These are phyloP conservation scores for Akabosia matsudoensis DNA, from an alignment of 1,140 invertebrate genomes.

Conservation along the genomic window DNA sequence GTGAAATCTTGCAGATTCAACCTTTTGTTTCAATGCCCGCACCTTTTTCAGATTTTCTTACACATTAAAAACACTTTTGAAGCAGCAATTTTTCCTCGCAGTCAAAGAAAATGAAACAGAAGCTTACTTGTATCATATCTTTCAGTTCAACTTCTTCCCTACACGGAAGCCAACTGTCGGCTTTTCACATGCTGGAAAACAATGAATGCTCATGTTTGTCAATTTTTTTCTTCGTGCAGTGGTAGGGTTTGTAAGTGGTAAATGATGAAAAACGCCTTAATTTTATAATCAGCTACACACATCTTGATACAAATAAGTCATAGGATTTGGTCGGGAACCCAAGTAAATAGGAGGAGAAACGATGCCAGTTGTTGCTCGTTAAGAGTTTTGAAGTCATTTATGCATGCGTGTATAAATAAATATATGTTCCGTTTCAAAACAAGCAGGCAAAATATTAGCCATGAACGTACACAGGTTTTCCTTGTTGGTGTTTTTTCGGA, in stretches of 20 bases:
- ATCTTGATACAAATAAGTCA: too few relatives aligned
- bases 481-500: background rate
- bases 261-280: background rate
- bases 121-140: background rate
- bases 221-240: background rate
- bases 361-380: too few relatives aligned
- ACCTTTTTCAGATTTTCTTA: too few relatives aligned
- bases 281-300: too few relatives aligned
- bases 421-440: too few relatives aligned
- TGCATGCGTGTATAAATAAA: too few relatives aligned
- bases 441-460: background rate
- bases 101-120: too few relatives aligned
- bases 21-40: too few relatives aligned
- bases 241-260: background rate
- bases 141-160: background rate
- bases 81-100: background rate
- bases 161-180: background rate
- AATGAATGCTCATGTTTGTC: slow-evolving; percentile 5
- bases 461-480: background rate
- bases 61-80: background rate
- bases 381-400: too few relatives aligned
- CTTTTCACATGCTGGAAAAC: background rate
- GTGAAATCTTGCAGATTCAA: too few relatives aligned
- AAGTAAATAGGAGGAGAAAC: too few relatives aligned
- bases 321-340: too few relatives aligned